These are phyloP conservation scores for Orycteropus afer DNA, from an alignment of 2,113 vertebrate genomes.

Conservation along the genomic window DNA sequence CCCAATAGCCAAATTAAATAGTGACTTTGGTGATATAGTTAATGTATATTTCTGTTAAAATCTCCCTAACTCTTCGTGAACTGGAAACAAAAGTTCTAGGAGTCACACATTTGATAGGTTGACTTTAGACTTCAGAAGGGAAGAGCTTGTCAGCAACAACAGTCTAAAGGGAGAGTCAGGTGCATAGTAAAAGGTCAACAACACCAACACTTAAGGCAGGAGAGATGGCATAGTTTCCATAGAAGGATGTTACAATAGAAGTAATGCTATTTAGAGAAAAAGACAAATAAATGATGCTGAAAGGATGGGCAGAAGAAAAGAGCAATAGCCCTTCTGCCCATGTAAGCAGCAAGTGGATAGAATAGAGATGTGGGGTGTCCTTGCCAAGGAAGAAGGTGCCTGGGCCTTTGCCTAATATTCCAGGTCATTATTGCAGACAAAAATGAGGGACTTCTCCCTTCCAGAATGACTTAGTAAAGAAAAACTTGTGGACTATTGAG, in stretches of 20 bases:
- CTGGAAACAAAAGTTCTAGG: background rate
- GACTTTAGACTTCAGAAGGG: background rate
- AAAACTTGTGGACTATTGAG: background rate
- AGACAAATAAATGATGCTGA: background rate
- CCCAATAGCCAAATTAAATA: background rate
- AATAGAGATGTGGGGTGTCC: background rate
- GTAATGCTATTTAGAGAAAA: background rate
- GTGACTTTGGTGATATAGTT: background rate
- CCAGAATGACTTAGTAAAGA: background rate
- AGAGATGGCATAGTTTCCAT: background rate
- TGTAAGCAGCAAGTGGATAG: background rate
- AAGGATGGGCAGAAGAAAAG: background rate
- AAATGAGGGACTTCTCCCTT: background rate
- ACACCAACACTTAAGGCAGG: background rate
- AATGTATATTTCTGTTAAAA: background rate
- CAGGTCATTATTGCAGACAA: too few relatives aligned
- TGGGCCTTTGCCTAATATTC: background rate
- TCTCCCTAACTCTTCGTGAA: background rate
- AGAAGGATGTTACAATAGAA: background rate
- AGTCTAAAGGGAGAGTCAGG: background rate
- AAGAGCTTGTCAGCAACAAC: background rate
- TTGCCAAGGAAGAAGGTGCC: background rate
- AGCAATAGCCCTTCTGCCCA: background rate
- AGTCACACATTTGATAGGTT: background rate
- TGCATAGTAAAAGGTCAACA: background rate